phyloP scores from a whole-genome alignment of 2,888 invertebrate species.

The Archaeoteleia sp. region DNA sequence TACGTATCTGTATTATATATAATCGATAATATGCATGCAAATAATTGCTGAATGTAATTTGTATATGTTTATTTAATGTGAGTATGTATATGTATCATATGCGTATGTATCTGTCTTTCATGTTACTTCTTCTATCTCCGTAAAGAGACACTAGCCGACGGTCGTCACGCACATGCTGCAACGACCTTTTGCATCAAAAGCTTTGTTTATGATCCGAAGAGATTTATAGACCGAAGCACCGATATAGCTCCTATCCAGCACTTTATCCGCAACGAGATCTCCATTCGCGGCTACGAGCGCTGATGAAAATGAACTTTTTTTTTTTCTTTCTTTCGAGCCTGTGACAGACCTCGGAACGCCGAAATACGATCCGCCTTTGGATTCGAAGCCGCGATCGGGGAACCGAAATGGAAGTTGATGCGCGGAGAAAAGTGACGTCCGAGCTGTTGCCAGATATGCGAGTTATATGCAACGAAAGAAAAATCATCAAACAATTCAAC shows the following conservation, averaged over 20 bases:
- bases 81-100: not conserved
- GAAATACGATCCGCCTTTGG: constrained; percentile 55
- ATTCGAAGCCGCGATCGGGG: constrained; percentile 21
- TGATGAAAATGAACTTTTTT: constrained; percentile 60
- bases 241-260: constrained; percentile 60
- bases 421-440: too few relatives aligned
- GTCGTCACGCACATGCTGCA: constrained; percentile 73
- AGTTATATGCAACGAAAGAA: too few relatives aligned
- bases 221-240: constrained; percentile 61
- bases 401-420: too few relatives aligned
- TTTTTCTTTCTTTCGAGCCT: constrained; percentile 16
- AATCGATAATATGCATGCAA: too few relatives aligned
- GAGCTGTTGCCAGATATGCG: too few relatives aligned
- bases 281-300: constrained; percentile 48
- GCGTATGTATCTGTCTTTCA: constrained; percentile 34
- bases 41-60: too few relatives aligned
- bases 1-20: too few relatives aligned
- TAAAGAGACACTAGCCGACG: constrained; percentile 46
- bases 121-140: constrained; percentile 32
- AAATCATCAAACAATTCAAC: too few relatives aligned
- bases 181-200: constrained; percentile 71
- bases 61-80: too few relatives aligned
- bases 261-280: constrained; percentile 60
- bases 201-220: constrained; percentile 68
- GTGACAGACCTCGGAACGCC: constrained; percentile 42